These are phyloP conservation scores for Trichosurus vulpecula DNA, from an alignment of 2,797 vertebrate species.

Conservation along the genomic window DNA sequence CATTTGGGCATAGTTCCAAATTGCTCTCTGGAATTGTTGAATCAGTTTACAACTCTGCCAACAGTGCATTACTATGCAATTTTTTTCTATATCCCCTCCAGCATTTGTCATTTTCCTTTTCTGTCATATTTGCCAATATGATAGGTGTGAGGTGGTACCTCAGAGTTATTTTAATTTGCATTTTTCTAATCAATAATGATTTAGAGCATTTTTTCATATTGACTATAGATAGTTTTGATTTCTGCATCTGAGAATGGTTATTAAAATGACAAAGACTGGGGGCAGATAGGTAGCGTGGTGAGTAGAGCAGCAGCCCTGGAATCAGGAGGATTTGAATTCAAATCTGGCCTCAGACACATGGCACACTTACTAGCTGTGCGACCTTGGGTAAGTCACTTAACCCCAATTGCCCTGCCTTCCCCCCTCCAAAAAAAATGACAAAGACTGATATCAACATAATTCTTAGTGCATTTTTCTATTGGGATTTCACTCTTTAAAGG, in stretches of 20 bases:
- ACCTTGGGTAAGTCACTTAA: too few relatives aligned
- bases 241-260: neutral
- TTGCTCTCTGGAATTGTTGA: neutral
- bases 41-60: neutral
- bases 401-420: too few relatives aligned
- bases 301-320: too few relatives aligned
- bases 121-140: neutral
- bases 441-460: neutral
- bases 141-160: neutral
- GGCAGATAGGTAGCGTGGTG: too few relatives aligned
- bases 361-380: too few relatives aligned
- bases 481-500: neutral
- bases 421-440: too few relatives aligned
- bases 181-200: neutral
- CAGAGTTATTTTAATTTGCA: neutral
- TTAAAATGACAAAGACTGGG: neutral
- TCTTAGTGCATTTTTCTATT: neutral
- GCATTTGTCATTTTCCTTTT: neutral
- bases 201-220: neutral
- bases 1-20: neutral
- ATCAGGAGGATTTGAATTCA: too few relatives aligned
- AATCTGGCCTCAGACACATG: too few relatives aligned
- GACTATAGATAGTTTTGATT: neutral
- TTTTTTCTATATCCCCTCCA: neutral
- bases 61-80: too few relatives aligned